Evolutionary conservation across 2,888 invertebrate species (phyloP).

Genomic region (Netelia fuscicornis): DNA sequence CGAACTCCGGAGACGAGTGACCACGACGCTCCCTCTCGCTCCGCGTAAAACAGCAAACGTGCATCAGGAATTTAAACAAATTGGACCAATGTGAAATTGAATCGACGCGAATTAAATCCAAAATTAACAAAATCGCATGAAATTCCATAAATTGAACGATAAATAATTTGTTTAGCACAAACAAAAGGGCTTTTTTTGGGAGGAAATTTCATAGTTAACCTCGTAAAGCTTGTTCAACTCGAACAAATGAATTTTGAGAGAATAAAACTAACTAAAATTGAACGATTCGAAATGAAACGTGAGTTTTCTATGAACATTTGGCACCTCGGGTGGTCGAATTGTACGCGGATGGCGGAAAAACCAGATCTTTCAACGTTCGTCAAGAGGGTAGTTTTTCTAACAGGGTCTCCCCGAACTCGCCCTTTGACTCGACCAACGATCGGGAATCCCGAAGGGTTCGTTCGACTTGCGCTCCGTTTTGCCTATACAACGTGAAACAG

Average conservation of each 20-base stretch:
- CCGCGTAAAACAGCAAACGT: background rate
- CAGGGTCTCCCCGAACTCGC: conserved; percentile 9
- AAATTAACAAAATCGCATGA: too few relatives aligned
- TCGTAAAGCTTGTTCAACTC: background rate
- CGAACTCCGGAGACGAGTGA: conserved; percentile 11
- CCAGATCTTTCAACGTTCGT: conserved; percentile 22
- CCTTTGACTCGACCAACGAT: conserved; percentile 19
- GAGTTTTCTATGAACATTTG: background rate
- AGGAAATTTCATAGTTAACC: too few relatives aligned
- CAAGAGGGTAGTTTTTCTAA: background rate
- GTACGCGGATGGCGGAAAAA: conserved; percentile 42
- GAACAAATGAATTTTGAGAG: background rate
- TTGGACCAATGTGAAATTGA: too few relatives aligned
- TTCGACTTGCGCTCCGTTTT: background rate
- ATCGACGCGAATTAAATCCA: too few relatives aligned
- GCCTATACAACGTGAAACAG: conserved; percentile 14
- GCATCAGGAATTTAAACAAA: too few relatives aligned
- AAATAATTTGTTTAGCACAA: too few relatives aligned
- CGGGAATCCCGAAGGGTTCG: conserved; percentile 49
- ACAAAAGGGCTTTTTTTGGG: too few relatives aligned
- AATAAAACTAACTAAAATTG: background rate
- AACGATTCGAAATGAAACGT: background rate
- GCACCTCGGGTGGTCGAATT: background rate
- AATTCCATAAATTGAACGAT: too few relatives aligned
- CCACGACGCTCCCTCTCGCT: conserved; percentile 7